A percentile compares a stretch with the other conserved stretches of the same genome.
Evolutionary conservation across 2,888 invertebrate genomes (phyloP).

Genomic region (Platynereis dumerilii): DNA sequence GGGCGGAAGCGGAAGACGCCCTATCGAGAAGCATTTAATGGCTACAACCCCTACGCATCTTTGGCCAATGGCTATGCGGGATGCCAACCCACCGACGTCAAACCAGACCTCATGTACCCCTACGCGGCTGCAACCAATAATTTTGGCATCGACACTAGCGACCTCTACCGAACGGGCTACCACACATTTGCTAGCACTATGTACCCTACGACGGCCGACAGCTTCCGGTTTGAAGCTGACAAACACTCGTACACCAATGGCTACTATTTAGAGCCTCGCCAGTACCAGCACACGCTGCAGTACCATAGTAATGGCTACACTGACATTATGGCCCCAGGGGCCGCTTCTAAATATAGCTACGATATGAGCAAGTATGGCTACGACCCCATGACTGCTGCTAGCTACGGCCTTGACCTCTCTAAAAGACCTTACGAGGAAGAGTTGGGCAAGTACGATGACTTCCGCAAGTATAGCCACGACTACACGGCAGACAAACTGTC

Average conservation of each 20-base stretch:
- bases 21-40: slow-evolving; percentile 46
- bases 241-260: slow-evolving; percentile 55
- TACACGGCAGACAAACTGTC: slow-evolving; percentile 38
- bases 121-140: slow-evolving; percentile 33
- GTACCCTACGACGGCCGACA: slow-evolving; percentile 43
- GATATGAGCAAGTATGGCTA: slow-evolving; percentile 54
- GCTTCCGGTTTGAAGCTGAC: slow-evolving; percentile 52
- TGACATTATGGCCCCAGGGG: slow-evolving; percentile 51
- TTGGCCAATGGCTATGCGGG: slow-evolving; percentile 48
- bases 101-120: slow-evolving; percentile 55
- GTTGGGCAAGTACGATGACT: slow-evolving; percentile 46
- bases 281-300: slow-evolving; percentile 56
- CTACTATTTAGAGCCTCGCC: slow-evolving; percentile 57
- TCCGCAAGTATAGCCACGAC: slow-evolving; percentile 50
- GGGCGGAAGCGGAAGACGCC: slow-evolving; percentile 69
- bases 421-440: slow-evolving; percentile 57
- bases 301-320: slow-evolving; percentile 56
- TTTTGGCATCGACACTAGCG: slow-evolving; percentile 33
- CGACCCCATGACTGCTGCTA: slow-evolving; percentile 34
- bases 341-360: slow-evolving; percentile 53
- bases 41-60: slow-evolving; percentile 48
- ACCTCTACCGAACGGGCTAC: slow-evolving; percentile 34
- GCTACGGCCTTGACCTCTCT: slow-evolving; percentile 56
- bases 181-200: slow-evolving; percentile 12
- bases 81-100: slow-evolving; percentile 46